These are phyloP conservation scores for Erannis defoliaria DNA, from an alignment of 2,888 invertebrate species.

Conservation along the genomic window DNA sequence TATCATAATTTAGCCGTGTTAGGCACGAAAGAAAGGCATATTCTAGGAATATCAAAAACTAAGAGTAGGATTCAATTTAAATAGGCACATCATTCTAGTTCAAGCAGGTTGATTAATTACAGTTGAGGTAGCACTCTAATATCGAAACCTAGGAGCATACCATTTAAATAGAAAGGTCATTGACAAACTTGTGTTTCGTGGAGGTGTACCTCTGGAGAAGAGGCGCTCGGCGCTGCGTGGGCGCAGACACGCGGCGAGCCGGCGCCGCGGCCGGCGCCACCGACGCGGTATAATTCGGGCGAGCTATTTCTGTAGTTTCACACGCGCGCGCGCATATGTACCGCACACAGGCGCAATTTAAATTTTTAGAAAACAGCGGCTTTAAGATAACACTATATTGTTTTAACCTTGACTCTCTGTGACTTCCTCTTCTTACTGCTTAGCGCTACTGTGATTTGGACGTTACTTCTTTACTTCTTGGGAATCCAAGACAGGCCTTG, in stretches of 20 bases:
- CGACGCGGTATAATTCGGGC: constrained; percentile 83
- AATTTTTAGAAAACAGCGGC: constrained; percentile 58
- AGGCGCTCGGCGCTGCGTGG: constrained; percentile 43
- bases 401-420: constrained; percentile 20
- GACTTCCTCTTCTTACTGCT: background rate
- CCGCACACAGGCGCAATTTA: constrained; percentile 68
- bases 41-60: no score
- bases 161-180: no score
- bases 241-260: constrained; percentile 65
- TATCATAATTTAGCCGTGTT: no score
- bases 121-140: no score
- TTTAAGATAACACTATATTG: constrained; percentile 20
- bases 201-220: constrained; percentile 7
- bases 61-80: no score
- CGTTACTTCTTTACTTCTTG: no score
- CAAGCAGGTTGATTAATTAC: no score
- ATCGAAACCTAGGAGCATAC: no score
- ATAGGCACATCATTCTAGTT: no score
- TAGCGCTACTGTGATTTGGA: background rate
- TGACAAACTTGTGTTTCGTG: background rate
- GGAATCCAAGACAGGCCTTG: no score
- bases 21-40: no score
- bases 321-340: constrained; percentile 69
- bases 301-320: constrained; percentile 83
- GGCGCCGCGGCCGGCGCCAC: constrained; percentile 82